phyloP scores from a whole-genome alignment of 2,888 invertebrate genomes.

The Nomada flava region DNA sequence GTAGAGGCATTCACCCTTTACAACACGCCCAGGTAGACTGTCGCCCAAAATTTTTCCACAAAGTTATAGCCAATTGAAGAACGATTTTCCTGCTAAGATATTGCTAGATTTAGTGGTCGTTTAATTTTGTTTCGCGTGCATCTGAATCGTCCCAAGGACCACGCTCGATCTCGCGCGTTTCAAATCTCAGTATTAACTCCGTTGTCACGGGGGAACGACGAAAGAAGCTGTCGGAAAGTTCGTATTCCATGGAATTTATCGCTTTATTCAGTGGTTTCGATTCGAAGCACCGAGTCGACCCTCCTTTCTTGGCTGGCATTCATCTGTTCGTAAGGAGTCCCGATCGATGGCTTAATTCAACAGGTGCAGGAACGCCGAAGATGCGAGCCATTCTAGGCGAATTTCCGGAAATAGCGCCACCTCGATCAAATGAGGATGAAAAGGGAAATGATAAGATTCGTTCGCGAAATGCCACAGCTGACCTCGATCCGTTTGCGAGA shows the following conservation, averaged over 20 bases:
- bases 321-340: constrained; percentile 34
- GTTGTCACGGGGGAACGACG: constrained; percentile 4
- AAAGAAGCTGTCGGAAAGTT: constrained; percentile 41
- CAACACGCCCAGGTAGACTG: too few species aligned
- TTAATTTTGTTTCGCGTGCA: too few species aligned
- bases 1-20: too few species aligned
- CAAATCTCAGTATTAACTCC: constrained; percentile 13
- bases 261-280: constrained; percentile 33
- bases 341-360: constrained; percentile 63
- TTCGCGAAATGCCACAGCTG: constrained; percentile 30
- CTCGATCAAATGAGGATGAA: not conserved
- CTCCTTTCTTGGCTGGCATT: constrained; percentile 49
- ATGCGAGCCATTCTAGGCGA: constrained; percentile 46
- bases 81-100: too few species aligned
- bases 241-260: constrained; percentile 41
- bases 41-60: too few species aligned
- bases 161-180: not conserved
- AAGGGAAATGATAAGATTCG: constrained; percentile 35
- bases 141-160: not conserved
- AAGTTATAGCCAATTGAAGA: too few species aligned
- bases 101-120: too few species aligned
- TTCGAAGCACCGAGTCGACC: constrained; percentile 13
- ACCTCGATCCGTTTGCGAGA: constrained; percentile 7
- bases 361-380: constrained; percentile 57
- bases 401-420: constrained; percentile 34